Evolutionary conservation across 2,113 vertebrate species (phyloP).

Genomic region (Myiopsitta monachus): DNA sequence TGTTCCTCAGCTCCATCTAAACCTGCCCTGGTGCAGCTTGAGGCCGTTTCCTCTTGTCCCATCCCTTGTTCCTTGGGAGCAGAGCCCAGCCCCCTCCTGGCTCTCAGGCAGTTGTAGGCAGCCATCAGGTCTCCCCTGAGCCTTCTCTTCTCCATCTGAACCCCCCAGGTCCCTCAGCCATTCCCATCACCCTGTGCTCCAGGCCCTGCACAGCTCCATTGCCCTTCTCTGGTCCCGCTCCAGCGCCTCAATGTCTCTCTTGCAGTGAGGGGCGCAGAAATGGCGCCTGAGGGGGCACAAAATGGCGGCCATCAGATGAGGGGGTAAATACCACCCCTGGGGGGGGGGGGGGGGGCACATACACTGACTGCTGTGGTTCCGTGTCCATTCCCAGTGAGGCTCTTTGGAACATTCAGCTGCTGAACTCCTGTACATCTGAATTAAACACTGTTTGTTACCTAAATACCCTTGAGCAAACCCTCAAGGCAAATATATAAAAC

Average conservation of each 20-base stretch:
- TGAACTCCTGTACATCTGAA: background rate
- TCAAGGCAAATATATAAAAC: background rate
- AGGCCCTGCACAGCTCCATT: background rate
- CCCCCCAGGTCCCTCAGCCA: background rate
- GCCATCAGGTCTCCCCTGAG: no score
- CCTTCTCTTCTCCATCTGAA: background rate
- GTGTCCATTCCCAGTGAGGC: background rate
- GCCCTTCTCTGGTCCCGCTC: background rate
- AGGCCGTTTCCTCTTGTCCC: no score
- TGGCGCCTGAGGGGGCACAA: background rate
- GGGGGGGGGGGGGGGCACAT: background rate
- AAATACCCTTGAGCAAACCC: background rate
- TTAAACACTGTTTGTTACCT: background rate
- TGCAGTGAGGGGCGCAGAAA: background rate
- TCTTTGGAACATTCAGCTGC: background rate
- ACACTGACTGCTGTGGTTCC: background rate
- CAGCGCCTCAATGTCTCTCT: background rate
- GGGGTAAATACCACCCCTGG: background rate
- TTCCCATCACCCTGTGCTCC: background rate
- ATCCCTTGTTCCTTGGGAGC: no score
- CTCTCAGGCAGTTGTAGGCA: no score
- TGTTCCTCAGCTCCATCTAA: no score
- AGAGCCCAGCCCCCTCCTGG: no score
- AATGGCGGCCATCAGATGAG: background rate
- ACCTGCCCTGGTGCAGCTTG: no score